Conservation (phyloP, 2,888 invertebrate species). For the Aromia moschata region DNA sequence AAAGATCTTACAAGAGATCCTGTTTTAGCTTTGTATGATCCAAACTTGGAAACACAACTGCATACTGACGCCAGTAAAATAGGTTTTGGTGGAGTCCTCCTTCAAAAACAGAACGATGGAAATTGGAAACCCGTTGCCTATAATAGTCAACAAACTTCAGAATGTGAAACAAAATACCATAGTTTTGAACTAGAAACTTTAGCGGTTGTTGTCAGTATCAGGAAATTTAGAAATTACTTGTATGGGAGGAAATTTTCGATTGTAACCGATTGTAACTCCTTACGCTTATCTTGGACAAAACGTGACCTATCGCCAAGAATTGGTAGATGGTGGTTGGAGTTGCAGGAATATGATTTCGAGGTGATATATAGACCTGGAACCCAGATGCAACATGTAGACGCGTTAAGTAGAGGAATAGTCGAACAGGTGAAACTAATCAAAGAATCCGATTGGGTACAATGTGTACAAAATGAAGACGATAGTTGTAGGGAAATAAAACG, state of each 20-base stretch:
- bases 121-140: too few species aligned
- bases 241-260: slow-evolving; percentile 13
- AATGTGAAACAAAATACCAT: slow-evolving; percentile 38
- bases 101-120: too few species aligned
- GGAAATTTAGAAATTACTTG: slow-evolving; percentile 17
- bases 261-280: too few species aligned
- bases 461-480: too few species aligned
- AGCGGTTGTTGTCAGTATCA: slow-evolving; percentile 25
- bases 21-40: slow-evolving; percentile 15
- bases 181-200: slow-evolving; percentile 33
- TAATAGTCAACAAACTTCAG: too few species aligned
- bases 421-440: neutral
- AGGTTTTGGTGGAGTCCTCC: too few species aligned
- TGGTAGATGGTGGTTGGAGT: too few species aligned
- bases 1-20: slow-evolving; percentile 10
- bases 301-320: too few species aligned
- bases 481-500: neutral
- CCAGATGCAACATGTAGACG: slow-evolving; percentile 44
- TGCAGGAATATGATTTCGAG: too few species aligned
- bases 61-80: slow-evolving; percentile 44
- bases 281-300: too few species aligned
- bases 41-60: slow-evolving; percentile 32
- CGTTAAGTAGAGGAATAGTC: slow-evolving; percentile 32
- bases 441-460: neutral
- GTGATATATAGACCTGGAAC: too few species aligned